Conservation (phyloP, 2,113 vertebrate species). For the Bos taurus region ARS-UCD2.0 NC_037331.1:67687501-67688000, state of each 20-base stretch:
- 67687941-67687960: conserved; percentile 40
- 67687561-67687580: neutral
- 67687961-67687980: conserved; percentile 60
- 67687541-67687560: neutral
- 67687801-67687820: neutral
- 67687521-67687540: neutral
- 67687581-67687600: conserved; percentile 63
- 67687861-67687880: neutral
- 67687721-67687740: neutral
- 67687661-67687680: neutral
- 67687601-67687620: conserved; percentile 31
- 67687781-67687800: neutral
- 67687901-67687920: conserved; percentile 44
- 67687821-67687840: neutral
- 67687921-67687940: conserved; percentile 45
- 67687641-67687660: neutral
- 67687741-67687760: neutral
- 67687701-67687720: neutral
- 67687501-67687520: neutral
- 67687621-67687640: neutral
- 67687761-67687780: neutral
- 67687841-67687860: neutral
- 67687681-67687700: neutral
- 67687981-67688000: conserved; percentile 42
- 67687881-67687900: neutral